phyloP scores from a whole-genome alignment of 2,113 vertebrate species.

The Neolamprologus hecqui region DNA sequence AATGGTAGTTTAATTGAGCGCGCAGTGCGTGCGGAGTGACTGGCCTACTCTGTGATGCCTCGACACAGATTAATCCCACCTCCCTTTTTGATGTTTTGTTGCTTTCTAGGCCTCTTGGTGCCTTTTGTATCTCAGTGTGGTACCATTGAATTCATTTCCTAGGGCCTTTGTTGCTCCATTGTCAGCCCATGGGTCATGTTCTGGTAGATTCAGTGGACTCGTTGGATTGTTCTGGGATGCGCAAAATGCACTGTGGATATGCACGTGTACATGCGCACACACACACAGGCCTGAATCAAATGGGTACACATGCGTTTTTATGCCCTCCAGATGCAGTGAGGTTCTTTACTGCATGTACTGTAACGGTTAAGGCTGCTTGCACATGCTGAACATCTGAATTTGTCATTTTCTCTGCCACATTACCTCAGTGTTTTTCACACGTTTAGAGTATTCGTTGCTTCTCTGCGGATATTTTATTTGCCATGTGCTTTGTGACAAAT shows the following conservation, averaged over 20 bases:
- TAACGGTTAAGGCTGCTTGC: background rate
- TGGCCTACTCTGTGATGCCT: conserved; percentile 9
- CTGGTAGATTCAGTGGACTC: conserved; percentile 38
- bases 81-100: conserved; percentile 43
- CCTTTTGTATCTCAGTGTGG: conserved; percentile 32
- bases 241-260: background rate
- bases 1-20: conserved; percentile 41
- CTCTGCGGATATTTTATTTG: background rate
- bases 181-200: conserved; percentile 26
- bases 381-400: background rate
- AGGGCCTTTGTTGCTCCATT: conserved; percentile 42
- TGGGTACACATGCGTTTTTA: background rate
- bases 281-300: background rate
- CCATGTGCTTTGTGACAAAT: background rate
- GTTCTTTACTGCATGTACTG: background rate
- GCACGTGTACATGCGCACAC: background rate
- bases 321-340: background rate
- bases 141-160: conserved; percentile 39
- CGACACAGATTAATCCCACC: conserved; percentile 34
- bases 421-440: background rate
- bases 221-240: conserved; percentile 28
- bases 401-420: background rate
- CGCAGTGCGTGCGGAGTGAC: background rate
- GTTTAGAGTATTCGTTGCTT: background rate
- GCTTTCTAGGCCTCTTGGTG: conserved; percentile 24